A percentile compares a stretch with the other conserved stretches of the same genome.
Evolutionary conservation across 1,140 invertebrate genomes (phyloP).

Genomic region (Coenobita brevimanus): DNA sequence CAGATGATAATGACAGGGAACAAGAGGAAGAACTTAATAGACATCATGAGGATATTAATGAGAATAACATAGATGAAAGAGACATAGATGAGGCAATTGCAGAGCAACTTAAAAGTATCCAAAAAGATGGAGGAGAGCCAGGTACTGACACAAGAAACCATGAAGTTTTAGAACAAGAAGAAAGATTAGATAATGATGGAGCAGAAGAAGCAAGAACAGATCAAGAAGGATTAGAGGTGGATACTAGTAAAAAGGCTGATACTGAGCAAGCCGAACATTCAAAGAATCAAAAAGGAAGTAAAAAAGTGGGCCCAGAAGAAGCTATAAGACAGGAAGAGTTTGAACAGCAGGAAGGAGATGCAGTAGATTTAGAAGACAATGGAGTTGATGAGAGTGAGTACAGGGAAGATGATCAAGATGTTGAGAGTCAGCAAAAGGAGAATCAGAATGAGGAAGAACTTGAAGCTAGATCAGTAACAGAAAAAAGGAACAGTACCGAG

Average conservation of each 20-base stretch:
- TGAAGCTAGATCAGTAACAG: neutral
- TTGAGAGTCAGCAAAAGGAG: neutral
- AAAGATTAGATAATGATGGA: neutral
- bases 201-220: neutral
- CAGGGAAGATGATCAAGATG: neutral
- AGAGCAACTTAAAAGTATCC: no score
- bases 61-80: no score
- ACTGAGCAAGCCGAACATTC: neutral
- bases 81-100: no score
- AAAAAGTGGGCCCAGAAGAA: slow-evolving; percentile 9
- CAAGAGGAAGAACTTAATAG: no score
- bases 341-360: neutral
- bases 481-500: slow-evolving; percentile 1
- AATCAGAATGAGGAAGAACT: neutral
- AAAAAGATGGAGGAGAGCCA: no score
- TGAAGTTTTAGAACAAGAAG: slow-evolving; percentile 2
- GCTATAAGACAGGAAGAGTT: neutral
- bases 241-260: neutral
- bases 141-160: no score
- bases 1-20: no score
- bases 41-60: no score
- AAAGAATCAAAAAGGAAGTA: neutral
- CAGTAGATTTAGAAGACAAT: neutral
- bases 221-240: slow-evolving; percentile 17
- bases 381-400: neutral